Evolutionary conservation across 2,113 vertebrate genomes (phyloP).

Genomic region (Barbus barbus): DNA sequence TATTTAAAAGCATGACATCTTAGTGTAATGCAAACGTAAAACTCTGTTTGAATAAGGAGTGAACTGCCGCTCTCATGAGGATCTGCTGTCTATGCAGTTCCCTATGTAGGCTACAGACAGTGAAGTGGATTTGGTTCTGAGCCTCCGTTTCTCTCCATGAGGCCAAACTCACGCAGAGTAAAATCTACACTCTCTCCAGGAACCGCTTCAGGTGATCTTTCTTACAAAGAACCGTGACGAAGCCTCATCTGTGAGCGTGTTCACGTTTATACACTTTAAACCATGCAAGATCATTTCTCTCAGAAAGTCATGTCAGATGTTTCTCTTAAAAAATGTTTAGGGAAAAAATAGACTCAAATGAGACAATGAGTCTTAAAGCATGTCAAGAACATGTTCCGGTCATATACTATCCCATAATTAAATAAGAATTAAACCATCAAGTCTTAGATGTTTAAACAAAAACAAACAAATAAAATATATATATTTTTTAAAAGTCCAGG

Average conservation of each 20-base stretch:
- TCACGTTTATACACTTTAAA: not conserved
- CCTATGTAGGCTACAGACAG: not conserved
- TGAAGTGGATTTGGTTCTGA: not conserved
- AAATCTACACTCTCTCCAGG: conserved; percentile 46
- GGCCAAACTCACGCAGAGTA: conserved; percentile 35
- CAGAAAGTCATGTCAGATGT: not conserved
- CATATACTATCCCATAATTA: not conserved
- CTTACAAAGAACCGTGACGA: not conserved
- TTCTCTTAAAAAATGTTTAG: not conserved
- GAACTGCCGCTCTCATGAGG: not conserved
- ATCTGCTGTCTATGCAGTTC: not conserved
- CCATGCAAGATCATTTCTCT: not conserved
- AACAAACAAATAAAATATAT: not conserved
- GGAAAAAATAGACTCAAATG: too few species aligned
- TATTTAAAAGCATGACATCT: too few species aligned
- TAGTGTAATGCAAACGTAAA: not conserved
- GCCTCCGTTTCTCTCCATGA: conserved; percentile 27
- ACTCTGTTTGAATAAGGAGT: not conserved
- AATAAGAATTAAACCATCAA: too few species aligned
- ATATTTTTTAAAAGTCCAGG: too few species aligned
- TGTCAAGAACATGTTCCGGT: not conserved
- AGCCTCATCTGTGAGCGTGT: not conserved
- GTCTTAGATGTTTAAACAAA: not conserved
- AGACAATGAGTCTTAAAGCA: not conserved
- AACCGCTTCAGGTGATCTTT: conserved; percentile 41